A percentile compares a stretch with the other conserved stretches of the same genome.
Conservation (phyloP, 2,888 invertebrate species). For the Sphaeridia pumilis region DNA sequence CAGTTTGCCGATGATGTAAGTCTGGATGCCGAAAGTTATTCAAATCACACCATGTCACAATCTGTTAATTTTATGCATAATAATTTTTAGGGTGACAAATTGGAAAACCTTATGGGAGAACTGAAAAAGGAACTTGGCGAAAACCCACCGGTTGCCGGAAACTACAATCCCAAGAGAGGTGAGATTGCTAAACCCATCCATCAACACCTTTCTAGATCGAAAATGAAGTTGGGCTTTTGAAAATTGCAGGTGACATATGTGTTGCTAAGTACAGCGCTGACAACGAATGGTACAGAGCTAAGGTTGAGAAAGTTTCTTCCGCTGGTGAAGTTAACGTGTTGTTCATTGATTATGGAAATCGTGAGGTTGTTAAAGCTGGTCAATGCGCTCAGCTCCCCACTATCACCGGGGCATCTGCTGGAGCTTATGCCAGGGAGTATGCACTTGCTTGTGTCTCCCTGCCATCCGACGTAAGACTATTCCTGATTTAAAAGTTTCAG, state of each 20-base stretch:
- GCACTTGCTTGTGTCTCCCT: slow-evolving; percentile 68
- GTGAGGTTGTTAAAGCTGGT: slow-evolving; percentile 59
- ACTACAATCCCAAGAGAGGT: slow-evolving; percentile 67
- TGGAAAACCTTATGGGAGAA: slow-evolving; percentile 75
- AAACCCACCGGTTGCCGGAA: slow-evolving; percentile 75
- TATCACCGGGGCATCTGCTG: slow-evolving; percentile 53
- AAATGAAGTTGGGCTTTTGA: too few species aligned
- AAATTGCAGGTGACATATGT: slow-evolving; percentile 74
- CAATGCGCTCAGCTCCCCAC: slow-evolving; percentile 74
- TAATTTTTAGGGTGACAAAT: slow-evolving; percentile 55
- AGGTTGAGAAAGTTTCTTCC: slow-evolving; percentile 62
- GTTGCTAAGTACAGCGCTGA: slow-evolving; percentile 81
- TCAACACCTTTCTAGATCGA: too few species aligned
- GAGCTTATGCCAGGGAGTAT: slow-evolving; percentile 77
- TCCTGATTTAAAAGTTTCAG: too few species aligned
- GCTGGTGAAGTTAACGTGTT: slow-evolving; percentile 65
- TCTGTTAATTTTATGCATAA: slow-evolving; percentile 1
- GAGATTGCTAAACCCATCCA: too few species aligned
- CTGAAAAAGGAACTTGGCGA: slow-evolving; percentile 72
- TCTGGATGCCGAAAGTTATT: too few species aligned
- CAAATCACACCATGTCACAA: too few species aligned
- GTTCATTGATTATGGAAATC: slow-evolving; percentile 94
- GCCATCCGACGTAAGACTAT: slow-evolving; percentile 72
- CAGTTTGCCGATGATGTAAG: slow-evolving; percentile 58
- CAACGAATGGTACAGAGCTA: slow-evolving; percentile 92